Evolutionary conservation across 2,113 vertebrate species (phyloP).

Genomic region (Phoenicopterus ruber): DNA sequence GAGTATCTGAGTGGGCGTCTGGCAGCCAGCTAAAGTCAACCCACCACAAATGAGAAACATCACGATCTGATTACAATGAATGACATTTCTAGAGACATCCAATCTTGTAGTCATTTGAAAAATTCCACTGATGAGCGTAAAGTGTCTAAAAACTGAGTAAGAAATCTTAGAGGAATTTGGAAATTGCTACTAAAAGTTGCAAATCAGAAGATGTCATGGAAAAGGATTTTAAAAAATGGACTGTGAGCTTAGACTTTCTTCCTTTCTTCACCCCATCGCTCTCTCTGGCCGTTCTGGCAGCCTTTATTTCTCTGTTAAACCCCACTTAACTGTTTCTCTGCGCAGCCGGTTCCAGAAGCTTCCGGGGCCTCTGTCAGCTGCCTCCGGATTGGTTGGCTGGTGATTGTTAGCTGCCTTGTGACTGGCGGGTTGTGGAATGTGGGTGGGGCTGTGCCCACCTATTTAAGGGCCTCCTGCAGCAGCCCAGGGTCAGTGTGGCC

Average conservation of each 20-base stretch:
- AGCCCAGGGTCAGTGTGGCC: not conserved
- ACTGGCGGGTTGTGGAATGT: not conserved
- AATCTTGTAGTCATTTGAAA: not conserved
- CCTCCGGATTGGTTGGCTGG: not conserved
- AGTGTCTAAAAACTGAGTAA: not conserved
- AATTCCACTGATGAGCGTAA: not conserved
- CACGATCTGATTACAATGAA: not conserved
- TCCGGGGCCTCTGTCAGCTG: not conserved
- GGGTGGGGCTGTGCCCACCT: too few species aligned
- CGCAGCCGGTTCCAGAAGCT: not conserved
- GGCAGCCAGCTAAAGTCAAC: not conserved
- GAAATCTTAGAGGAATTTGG: not conserved
- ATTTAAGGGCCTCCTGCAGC: not conserved
- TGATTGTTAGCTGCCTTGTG: not conserved
- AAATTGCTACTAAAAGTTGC: not conserved
- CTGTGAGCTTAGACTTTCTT: not conserved
- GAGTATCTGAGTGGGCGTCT: not conserved
- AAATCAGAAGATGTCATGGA: not conserved
- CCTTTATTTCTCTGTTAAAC: not conserved
- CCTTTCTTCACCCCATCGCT: rapidly evolving
- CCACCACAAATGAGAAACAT: not conserved
- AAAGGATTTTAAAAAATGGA: not conserved
- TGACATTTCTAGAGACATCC: not conserved
- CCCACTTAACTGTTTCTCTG: not conserved
- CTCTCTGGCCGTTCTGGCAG: not conserved